Percentiles rank a stretch among this genome's conserved stretches.
phyloP scores from a whole-genome alignment of 2,113 vertebrate species.

The Aphyosemion australe region DNA sequence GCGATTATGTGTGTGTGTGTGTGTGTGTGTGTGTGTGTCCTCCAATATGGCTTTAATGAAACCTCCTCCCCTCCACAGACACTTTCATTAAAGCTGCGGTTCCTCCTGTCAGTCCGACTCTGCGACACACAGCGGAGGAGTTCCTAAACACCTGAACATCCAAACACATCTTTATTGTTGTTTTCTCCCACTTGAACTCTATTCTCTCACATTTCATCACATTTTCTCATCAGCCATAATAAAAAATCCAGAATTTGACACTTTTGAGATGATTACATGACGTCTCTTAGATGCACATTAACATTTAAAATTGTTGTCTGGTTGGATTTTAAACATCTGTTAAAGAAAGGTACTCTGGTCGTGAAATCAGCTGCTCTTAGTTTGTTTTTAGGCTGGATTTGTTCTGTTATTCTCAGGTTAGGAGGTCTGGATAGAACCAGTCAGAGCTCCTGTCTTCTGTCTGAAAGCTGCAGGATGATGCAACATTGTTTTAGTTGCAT shows the following conservation, averaged over 20 bases:
- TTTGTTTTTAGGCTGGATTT: too few relatives aligned
- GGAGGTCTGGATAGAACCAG: too few relatives aligned
- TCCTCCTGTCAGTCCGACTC: slow-evolving; percentile 36
- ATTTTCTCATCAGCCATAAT: not conserved
- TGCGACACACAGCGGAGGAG: slow-evolving; percentile 8
- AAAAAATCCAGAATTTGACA: not conserved
- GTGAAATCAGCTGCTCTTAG: too few relatives aligned
- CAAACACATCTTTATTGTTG: slow-evolving; percentile 22
- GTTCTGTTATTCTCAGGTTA: too few relatives aligned
- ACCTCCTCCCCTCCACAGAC: slow-evolving; percentile 50
- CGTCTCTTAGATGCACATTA: not conserved
- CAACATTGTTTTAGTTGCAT: too few relatives aligned
- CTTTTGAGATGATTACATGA: slow-evolving; percentile 9
- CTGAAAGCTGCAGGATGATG: too few relatives aligned
- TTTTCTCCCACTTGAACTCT: not conserved
- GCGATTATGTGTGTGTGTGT: slow-evolving; percentile 27
- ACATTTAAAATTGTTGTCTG: too few relatives aligned
- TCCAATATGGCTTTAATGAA: slow-evolving; percentile 65
- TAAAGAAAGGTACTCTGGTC: too few relatives aligned
- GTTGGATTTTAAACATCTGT: too few relatives aligned
- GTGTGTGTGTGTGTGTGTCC: slow-evolving; percentile 22
- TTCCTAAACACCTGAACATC: slow-evolving; percentile 1
- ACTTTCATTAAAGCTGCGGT: slow-evolving; percentile 60
- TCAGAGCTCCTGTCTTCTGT: too few relatives aligned
- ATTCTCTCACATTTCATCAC: not conserved